A percentile compares a stretch with the other conserved stretches of the same genome.
These are phyloP conservation scores for Oophaga pumilio DNA, from an alignment of 2,113 vertebrate genomes.

Conservation along the genomic window DNA sequence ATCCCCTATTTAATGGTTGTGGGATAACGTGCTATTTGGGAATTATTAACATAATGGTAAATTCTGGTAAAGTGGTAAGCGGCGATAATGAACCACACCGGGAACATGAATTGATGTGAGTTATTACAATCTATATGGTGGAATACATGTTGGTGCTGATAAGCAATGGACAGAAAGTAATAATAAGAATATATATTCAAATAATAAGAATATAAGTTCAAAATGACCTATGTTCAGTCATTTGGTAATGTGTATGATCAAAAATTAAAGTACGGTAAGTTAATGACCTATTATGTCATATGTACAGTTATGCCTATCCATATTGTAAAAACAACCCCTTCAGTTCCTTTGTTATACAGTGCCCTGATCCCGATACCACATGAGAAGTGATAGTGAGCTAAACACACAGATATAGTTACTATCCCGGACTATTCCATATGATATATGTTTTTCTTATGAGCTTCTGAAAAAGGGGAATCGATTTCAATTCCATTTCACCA, in stretches of 20 bases:
- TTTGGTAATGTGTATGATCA: no score
- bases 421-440: background rate
- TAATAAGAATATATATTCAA: no score
- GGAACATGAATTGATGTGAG: background rate
- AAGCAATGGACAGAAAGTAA: no score
- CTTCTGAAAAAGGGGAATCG: background rate
- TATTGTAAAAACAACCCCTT: no score
- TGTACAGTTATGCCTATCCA: background rate
- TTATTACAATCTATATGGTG: background rate
- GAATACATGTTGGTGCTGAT: background rate
- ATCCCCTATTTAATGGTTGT: no score
- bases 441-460: background rate
- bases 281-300: no score
- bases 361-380: background rate
- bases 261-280: no score
- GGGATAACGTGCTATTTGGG: no score
- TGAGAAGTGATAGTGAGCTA: background rate
- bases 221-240: no score
- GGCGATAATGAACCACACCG: background rate
- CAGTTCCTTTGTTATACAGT: background rate
- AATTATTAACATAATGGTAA: no score
- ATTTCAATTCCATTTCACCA: background rate
- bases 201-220: no score
- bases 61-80: no score
- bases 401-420: background rate